Evolutionary conservation across 2,888 invertebrate genomes (phyloP).

Genomic region (Eristalis tenax): DNA sequence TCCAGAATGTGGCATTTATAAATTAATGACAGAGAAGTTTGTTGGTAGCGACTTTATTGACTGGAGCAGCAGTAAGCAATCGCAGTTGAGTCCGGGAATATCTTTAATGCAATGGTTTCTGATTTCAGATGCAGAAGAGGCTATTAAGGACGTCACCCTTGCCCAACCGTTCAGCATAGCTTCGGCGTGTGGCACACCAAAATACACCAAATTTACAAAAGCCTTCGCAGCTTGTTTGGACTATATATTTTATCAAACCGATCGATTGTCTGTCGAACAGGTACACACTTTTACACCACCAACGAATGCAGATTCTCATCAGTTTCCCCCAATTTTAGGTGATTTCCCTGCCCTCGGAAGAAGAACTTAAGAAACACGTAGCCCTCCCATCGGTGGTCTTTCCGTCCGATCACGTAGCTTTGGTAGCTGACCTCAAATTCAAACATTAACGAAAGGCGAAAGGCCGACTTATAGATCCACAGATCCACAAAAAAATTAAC

Average conservation of each 20-base stretch:
- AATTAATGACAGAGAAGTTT: conserved; percentile 87
- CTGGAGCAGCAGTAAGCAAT: conserved; percentile 89
- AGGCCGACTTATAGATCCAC: conserved; percentile 26
- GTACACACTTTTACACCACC: conserved; percentile 78
- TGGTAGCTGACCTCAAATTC: conserved; percentile 89
- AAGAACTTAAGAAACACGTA: conserved; percentile 87
- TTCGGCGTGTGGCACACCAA: conserved; percentile 92
- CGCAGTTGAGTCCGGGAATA: neutral
- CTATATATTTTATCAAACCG: conserved; percentile 92
- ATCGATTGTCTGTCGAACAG: conserved; percentile 85
- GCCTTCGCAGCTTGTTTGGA: conserved; percentile 94
- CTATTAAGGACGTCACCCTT: conserved; percentile 85
- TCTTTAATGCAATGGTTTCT: neutral
- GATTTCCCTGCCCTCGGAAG: conserved; percentile 90
- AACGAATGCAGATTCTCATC: neutral
- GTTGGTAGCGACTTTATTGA: conserved; percentile 86
- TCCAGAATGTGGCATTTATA: conserved; percentile 91
- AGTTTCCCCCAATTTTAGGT: conserved; percentile 81
- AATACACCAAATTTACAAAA: conserved; percentile 91
- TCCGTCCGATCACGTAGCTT: conserved; percentile 96
- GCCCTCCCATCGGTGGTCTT: conserved; percentile 94
- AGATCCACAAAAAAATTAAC: neutral
- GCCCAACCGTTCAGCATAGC: conserved; percentile 85
- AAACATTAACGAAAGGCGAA: conserved; percentile 49
- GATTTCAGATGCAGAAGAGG: conserved; percentile 85